These are phyloP conservation scores for Exaiptasia diaphana DNA, from an alignment of 64 coral and sea anemone species.

Conservation along the genomic window DNA sequence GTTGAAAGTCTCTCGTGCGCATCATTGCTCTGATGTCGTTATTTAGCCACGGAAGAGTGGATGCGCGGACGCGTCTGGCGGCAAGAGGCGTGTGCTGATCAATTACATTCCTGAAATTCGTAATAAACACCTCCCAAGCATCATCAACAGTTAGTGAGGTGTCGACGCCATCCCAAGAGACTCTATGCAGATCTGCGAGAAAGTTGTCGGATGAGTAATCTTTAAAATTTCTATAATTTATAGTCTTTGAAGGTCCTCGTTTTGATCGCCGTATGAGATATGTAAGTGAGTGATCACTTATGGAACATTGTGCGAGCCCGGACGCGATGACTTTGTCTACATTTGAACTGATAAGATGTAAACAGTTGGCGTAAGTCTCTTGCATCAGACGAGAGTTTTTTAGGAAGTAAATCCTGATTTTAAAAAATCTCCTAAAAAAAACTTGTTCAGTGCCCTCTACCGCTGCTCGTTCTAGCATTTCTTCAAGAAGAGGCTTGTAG, in stretches of 20 bases:
- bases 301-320: conserved; percentile 1
- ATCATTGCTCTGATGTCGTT: neutral
- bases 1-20: neutral
- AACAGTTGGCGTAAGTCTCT: neutral
- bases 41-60: neutral
- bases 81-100: neutral
- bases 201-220: conserved; percentile 1
- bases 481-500: neutral
- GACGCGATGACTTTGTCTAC: neutral
- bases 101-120: neutral
- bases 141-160: conserved; percentile 29
- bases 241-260: neutral
- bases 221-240: neutral
- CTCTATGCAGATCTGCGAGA: conserved; percentile 6
- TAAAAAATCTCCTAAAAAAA: neutral
- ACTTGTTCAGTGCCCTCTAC: neutral
- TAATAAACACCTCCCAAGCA: neutral
- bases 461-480: neutral
- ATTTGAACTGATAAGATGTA: neutral
- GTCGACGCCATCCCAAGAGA: conserved; percentile 18
- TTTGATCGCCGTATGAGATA: neutral
- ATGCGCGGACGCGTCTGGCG: neutral
- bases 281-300: conserved; percentile 26
- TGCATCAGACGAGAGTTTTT: neutral
- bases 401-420: conserved; percentile 2